Base-by-base conservation (phyloP, 2,888 invertebrate genomes). In the Automeris io region DNA sequence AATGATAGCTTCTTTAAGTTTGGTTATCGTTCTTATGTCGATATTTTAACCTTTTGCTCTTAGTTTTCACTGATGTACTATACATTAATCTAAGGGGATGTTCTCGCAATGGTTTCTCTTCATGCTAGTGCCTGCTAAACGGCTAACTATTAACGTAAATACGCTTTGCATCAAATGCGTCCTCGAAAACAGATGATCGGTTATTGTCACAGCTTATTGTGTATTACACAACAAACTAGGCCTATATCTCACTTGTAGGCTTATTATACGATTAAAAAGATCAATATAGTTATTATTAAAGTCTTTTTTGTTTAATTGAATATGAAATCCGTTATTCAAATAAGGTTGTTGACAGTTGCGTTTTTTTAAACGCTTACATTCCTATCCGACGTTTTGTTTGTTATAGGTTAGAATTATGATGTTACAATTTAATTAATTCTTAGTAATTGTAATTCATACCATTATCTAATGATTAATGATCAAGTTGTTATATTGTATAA, bases 1-100 rank as follows among this genome's bases (percentile, higher is more conserved):
- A 70, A 67, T 60, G 63, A 72, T 71, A 65, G 77, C 70, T 71
- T 75, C 66, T 56, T 59, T 73, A 71, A 81, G 82, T 85, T 83
- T 82, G 79, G 78, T 76, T 83, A 72, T 64, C 63, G 63, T 59
- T 64, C 60, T 67, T 70, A 73, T 61, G 71, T 79, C 74, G 78
- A 80, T 74, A 69, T 73, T 74, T 72, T 74, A 76, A 74, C 71
- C 68, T 68, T 75, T 79, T 75, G 57, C 66, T 66, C 67, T 60
- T 57, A 66, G 51, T 69, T 72, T 71, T 69, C 55, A 56, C 57
- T 64, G 50, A 60, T 65, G 59, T 61, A 58, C 65, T 71, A 59
- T 59, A 60, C 49, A 57, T 68, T 54, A 62, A 68, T 63, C 60
- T 57, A 51, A 49, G 51, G 54, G 52, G 67, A 64, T 55, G 61